Percentiles rank a stretch among this genome's conserved stretches.
Evolutionary conservation across 2,888 invertebrate species (phyloP).

Genomic region (Ochropleura plecta): DNA sequence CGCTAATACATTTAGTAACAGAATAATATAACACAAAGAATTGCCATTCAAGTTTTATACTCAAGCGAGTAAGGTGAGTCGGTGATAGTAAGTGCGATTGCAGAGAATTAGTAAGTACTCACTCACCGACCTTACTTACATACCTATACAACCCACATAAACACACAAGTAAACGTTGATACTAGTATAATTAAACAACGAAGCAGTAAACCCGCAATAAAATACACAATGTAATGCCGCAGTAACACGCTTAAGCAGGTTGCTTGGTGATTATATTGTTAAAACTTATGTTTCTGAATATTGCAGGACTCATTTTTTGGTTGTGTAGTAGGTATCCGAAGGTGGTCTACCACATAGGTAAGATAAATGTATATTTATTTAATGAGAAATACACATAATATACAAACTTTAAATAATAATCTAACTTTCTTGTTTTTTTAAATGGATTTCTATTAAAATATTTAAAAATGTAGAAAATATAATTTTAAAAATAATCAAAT

Average conservation of each 20-base stretch:
- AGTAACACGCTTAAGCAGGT: background rate
- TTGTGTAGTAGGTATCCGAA: background rate
- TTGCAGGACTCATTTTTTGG: too few species aligned
- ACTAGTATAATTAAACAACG: constrained; percentile 24
- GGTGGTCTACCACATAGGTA: background rate
- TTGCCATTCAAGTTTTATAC: background rate
- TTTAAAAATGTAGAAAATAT: too few species aligned
- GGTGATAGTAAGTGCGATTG: background rate
- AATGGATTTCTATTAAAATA: too few species aligned
- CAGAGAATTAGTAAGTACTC: background rate
- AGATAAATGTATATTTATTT: background rate
- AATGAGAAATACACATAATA: too few species aligned
- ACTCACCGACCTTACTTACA: background rate
- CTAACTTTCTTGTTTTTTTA: too few species aligned
- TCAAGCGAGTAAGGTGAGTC: background rate
- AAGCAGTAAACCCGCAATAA: constrained; percentile 14
- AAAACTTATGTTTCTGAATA: background rate
- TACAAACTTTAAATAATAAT: too few species aligned
- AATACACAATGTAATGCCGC: constrained; percentile 14
- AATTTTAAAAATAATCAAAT: too few species aligned
- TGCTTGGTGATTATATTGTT: background rate
- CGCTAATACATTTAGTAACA: too few species aligned
- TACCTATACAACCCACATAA: background rate
- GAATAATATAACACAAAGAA: background rate
- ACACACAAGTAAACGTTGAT: background rate